These are phyloP conservation scores for Euspilapteryx auroguttella DNA, from an alignment of 2,888 invertebrate genomes.

Conservation along the genomic window DNA sequence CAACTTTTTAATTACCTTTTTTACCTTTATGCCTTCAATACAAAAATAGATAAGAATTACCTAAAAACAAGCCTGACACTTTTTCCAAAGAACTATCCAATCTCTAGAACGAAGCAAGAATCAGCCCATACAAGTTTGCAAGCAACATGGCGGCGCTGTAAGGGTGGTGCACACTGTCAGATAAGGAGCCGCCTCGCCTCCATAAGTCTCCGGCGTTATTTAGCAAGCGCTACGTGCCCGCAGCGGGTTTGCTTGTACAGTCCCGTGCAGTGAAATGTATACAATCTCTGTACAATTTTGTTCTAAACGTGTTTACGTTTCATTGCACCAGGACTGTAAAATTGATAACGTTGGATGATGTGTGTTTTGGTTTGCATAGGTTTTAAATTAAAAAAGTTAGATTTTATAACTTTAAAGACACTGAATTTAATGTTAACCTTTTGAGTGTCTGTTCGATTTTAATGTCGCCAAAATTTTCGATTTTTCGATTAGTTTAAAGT, in stretches of 20 bases:
- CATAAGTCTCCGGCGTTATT: constrained; percentile 47
- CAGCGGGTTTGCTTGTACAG: constrained; percentile 31
- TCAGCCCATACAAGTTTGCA: not conserved
- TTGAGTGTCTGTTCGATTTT: too few relatives aligned
- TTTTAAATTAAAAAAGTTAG: too few relatives aligned
- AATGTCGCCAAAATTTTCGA: too few relatives aligned
- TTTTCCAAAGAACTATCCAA: not conserved
- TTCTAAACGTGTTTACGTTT: too few relatives aligned
- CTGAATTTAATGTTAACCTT: too few relatives aligned
- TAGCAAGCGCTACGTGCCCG: constrained; percentile 45
- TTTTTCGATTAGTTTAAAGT: too few relatives aligned
- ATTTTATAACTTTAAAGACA: too few relatives aligned
- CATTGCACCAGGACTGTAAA: constrained; percentile 13
- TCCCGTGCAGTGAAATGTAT: too few relatives aligned
- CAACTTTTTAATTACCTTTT: too few relatives aligned
- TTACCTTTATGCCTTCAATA: too few relatives aligned
- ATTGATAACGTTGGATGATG: constrained; percentile 6
- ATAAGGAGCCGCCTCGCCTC: constrained; percentile 41
- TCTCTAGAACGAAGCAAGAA: not conserved
- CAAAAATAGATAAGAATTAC: not conserved
- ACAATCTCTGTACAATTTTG: too few relatives aligned
- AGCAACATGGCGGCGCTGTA: not conserved
- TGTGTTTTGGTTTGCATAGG: too few relatives aligned
- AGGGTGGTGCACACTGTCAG: constrained; percentile 13
- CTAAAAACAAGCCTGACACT: not conserved